phyloP scores from a whole-genome alignment of 1,140 invertebrate genomes.

The Cheumatopsyche charites region DNA sequence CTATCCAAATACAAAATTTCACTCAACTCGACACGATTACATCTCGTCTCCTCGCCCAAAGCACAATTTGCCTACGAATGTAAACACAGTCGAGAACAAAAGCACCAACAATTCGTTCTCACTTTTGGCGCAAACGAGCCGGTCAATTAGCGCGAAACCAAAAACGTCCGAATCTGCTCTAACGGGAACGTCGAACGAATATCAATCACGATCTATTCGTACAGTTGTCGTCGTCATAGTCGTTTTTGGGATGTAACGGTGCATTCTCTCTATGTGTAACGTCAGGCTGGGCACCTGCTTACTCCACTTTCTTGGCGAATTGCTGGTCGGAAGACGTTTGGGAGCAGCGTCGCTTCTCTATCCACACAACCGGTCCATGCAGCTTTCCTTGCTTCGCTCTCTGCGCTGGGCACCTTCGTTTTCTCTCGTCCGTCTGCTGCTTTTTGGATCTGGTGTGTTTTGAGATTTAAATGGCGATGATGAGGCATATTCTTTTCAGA shows the following conservation, averaged over 20 bases:
- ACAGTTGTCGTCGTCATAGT: background rate
- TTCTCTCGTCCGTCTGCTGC: background rate
- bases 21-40: too few relatives aligned
- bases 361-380: background rate
- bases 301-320: slow-evolving; percentile 15
- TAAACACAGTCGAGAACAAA: too few relatives aligned
- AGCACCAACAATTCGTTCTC: too few relatives aligned
- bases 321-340: background rate
- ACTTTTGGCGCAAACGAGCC: too few relatives aligned
- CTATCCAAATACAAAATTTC: too few relatives aligned
- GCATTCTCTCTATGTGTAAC: background rate
- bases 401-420: background rate
- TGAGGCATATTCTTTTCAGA: too few relatives aligned
- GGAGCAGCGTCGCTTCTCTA: background rate
- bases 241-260: slow-evolving; percentile 17
- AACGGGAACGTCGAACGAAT: background rate
- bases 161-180: background rate
- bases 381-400: slow-evolving; percentile 4
- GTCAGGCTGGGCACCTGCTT: background rate
- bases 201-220: background rate
- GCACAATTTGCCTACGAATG: too few relatives aligned
- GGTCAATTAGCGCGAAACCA: too few relatives aligned
- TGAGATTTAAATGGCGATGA: too few relatives aligned
- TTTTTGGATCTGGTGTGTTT: too few relatives aligned
- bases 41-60: too few relatives aligned